Evolutionary conservation across 2,113 vertebrate genomes (phyloP).

Genomic region (Dasypus novemcinctus): DNA sequence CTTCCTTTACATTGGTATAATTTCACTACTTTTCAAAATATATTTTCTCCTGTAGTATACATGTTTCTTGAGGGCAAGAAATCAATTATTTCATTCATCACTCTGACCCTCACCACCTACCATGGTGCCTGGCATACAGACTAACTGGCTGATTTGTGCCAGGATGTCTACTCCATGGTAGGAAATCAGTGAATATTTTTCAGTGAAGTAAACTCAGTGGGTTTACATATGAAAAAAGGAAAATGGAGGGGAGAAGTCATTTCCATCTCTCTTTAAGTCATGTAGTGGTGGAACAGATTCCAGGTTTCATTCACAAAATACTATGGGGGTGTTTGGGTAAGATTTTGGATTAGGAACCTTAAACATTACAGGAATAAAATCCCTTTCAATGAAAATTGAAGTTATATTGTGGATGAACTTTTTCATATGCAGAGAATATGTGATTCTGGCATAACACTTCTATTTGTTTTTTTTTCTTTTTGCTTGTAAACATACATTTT

Average conservation of each 20-base stretch:
- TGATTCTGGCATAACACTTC: background rate
- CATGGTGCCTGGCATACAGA: background rate
- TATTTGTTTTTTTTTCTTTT: background rate
- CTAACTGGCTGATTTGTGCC: background rate
- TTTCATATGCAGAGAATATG: background rate
- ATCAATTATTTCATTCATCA: background rate
- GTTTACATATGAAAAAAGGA: background rate
- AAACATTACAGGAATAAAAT: background rate
- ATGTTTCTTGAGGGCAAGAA: background rate
- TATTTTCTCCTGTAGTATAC: background rate
- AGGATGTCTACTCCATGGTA: background rate
- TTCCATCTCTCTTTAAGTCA: background rate
- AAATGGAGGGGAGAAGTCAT: background rate
- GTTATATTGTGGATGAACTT: background rate
- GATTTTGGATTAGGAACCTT: slow-evolving; percentile 20
- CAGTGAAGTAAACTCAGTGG: slow-evolving; percentile 1
- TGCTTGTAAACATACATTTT: slow-evolving; percentile 5
- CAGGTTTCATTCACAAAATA: slow-evolving; percentile 5
- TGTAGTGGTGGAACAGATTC: background rate
- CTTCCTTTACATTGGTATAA: background rate
- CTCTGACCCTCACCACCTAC: background rate
- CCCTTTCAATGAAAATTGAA: background rate
- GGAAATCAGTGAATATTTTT: slow-evolving; percentile 14
- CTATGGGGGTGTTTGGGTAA: background rate
- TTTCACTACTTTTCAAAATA: slow-evolving; percentile 37